These are phyloP conservation scores for Xiphorhynchus elegans DNA, from an alignment of 2,113 vertebrate genomes.

Conservation along the genomic window DNA sequence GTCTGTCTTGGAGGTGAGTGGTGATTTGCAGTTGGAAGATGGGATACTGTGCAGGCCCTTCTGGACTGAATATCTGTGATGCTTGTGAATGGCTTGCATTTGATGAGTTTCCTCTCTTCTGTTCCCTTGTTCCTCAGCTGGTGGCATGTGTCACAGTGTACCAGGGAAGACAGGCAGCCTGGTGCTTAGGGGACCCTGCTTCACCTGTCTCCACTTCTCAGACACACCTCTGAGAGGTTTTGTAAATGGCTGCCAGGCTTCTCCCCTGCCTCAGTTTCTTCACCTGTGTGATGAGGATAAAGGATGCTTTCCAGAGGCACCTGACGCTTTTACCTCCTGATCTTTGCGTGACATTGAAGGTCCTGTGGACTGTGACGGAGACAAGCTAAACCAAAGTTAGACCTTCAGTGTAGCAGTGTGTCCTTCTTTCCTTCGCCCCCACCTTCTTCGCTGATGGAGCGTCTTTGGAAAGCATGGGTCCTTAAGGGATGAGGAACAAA, in stretches of 20 bases:
- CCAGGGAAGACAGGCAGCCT: not conserved
- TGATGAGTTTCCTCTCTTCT: not conserved
- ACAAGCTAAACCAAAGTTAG: not conserved
- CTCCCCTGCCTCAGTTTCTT: slow-evolving; percentile 29
- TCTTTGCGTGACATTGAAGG: not conserved
- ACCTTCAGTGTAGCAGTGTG: not conserved
- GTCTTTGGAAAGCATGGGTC: slow-evolving; percentile 75
- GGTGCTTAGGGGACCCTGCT: not conserved
- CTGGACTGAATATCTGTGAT: not conserved
- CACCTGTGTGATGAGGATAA: not conserved
- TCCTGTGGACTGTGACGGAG: not conserved
- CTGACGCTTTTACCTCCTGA: not conserved
- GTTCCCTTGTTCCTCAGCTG: not conserved
- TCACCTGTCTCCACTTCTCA: not conserved
- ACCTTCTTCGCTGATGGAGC: not conserved
- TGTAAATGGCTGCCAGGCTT: not conserved
- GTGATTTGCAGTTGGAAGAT: not conserved
- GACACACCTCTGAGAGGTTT: not conserved
- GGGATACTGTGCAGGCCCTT: not conserved
- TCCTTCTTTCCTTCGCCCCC: not conserved
- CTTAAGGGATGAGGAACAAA: slow-evolving; percentile 78
- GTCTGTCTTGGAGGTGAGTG: not conserved
- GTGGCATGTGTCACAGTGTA: not conserved
- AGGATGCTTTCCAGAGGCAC: not conserved
- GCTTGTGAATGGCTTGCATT: not conserved